These are phyloP conservation scores for Ennomos quercinarius DNA, from an alignment of 2,888 invertebrate species.

Conservation along the genomic window DNA sequence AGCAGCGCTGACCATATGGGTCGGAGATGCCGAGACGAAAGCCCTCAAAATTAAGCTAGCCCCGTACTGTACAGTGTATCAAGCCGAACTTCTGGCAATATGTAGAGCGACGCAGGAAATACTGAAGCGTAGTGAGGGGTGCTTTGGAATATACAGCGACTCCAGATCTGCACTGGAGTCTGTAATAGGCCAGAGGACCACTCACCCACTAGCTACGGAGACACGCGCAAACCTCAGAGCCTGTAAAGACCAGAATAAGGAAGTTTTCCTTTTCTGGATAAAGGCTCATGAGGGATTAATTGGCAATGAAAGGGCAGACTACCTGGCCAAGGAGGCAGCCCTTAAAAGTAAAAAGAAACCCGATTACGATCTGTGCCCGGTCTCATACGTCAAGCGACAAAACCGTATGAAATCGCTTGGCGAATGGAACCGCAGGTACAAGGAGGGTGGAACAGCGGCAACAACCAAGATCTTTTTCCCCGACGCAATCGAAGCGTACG, in stretches of 20 bases:
- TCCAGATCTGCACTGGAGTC: conserved; percentile 5
- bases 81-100: neutral
- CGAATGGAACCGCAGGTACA: neutral
- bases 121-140: neutral
- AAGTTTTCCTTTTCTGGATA: neutral
- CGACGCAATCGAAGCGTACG: conserved; percentile 1
- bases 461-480: conserved; percentile 3
- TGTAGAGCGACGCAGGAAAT: neutral
- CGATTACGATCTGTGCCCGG: neutral
- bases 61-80: conserved; percentile 16
- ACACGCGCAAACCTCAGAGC: neutral
- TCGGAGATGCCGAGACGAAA: conserved; percentile 2
- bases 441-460: neutral
- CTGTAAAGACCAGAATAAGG: neutral
- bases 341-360: neutral
- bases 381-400: neutral
- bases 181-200: neutral
- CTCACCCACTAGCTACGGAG: neutral
- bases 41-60: conserved; percentile 13
- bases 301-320: neutral
- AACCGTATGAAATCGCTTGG: neutral
- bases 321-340: neutral
- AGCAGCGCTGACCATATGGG: conserved; percentile 11
- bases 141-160: conserved; percentile 2
- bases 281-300: too few species aligned